These are phyloP conservation scores for Salminus brasiliensis DNA, from an alignment of 2,113 vertebrate genomes.

Conservation along the genomic window DNA sequence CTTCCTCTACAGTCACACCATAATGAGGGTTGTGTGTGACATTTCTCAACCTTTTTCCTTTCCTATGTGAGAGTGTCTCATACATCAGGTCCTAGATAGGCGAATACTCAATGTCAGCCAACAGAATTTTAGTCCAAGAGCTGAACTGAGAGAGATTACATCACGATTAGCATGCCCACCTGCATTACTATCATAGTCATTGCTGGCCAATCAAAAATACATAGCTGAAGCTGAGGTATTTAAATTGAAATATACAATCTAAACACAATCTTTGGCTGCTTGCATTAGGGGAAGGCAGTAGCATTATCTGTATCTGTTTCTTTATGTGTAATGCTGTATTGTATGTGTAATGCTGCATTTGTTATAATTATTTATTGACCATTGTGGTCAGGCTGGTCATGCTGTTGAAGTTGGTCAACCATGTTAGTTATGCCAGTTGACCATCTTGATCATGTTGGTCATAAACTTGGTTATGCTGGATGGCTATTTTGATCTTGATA, in stretches of 20 bases:
- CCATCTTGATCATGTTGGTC: too few species aligned
- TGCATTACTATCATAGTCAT: background rate
- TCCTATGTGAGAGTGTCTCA: background rate
- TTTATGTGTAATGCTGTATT: too few species aligned
- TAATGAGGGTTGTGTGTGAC: constrained; percentile 51
- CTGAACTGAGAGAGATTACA: background rate
- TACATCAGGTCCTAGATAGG: background rate
- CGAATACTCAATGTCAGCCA: constrained; percentile 9
- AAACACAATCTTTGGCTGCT: background rate
- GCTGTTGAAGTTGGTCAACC: too few species aligned
- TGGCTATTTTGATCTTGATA: too few species aligned
- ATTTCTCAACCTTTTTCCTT: constrained; percentile 42
- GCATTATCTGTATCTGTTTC: too few species aligned
- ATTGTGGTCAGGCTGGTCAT: too few species aligned
- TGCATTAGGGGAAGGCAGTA: too few species aligned
- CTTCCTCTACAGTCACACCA: constrained; percentile 32
- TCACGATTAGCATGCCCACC: background rate
- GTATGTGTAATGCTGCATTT: too few species aligned
- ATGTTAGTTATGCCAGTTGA: too few species aligned
- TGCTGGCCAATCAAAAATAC: too few species aligned
- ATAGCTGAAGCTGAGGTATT: background rate
- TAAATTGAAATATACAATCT: background rate
- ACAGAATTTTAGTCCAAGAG: constrained; percentile 11
- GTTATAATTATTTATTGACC: too few species aligned
- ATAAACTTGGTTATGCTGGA: too few species aligned